Evolutionary conservation across 2,888 invertebrate species (phyloP), one percentile per base, ranked within the genome.

Genomic region (Drosophila phalerata): DNA sequence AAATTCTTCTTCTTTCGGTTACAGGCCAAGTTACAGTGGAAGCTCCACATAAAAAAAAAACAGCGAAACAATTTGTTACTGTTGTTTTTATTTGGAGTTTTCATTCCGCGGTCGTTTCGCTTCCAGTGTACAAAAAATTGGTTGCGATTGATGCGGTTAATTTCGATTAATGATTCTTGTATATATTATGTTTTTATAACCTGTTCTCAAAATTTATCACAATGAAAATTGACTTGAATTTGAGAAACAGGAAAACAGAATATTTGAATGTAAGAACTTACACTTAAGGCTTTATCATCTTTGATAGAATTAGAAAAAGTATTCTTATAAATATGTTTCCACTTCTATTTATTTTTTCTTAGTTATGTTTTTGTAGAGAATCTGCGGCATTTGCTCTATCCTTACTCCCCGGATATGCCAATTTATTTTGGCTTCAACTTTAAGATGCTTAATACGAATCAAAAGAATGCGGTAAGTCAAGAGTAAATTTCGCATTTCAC

Each of bases 391-490:
- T 95, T 98, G 96, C 92, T 98, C 15, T 94, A 95, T 10, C 94
- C 95, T 0, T 94, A 97, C 88, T 94, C 95, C 84, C 94, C 96
- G 1, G 93, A 93, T 0, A 94, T 95, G 11, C 95, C 97, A 0
- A 93, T 98, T 5, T 98, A 97, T 92, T 98, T 97, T 90, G 98
- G 98, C 0, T 97, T 97, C 90, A 94, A 96, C 63, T 98, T 97
- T 92, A 97, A 97, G 91, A 97, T 97, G n/a, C 34, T 75, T 8
- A 32, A 47, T 8, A 0, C 3, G 6, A 22, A 43, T 0, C n/a
- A 38, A 3, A 79, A 63, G 43, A 88, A 86, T 43, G 79, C 70
- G 15, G 79, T 84, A 95, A 83, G 64, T 91, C 93, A 93, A 94
- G 95, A 65, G 53, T 40, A 10, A 38, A n/a, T 8, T 11, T 34